Base-by-base conservation (phyloP, 2,797 vertebrate genomes). In the Lepus townsendii region DNA sequence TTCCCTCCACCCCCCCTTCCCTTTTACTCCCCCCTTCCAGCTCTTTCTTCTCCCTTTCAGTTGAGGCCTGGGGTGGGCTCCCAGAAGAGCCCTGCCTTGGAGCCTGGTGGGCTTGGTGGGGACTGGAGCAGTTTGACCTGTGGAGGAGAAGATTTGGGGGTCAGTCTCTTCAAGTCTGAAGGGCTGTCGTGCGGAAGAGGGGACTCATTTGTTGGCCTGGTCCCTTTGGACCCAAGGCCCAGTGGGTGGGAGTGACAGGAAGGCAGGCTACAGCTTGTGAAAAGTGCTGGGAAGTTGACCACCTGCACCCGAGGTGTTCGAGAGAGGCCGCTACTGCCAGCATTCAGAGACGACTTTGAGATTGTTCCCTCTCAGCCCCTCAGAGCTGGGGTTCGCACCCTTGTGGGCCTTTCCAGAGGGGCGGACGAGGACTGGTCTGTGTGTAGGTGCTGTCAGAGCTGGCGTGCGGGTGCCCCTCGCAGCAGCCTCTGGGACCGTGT, bases 21-120 rank as follows among this genome's bases (percentile, higher is more conserved):
- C 92, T 96, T 96, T 94, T 96, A 96, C 96, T 72, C 95, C 97
- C 95, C 69, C 96, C 86, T 62, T 97, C 97, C 97, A 97, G 97
- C 97, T 95, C 97, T 98, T 98, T 98, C 97, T 98, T 97, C 97
- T 96, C 91, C 93, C 83, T 97, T 98, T 98, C 98, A 98, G 95
- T 96, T 94, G 27, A 95, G 96, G 96, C 97, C 96, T 98, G 96
- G 97, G 97, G 96, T 97, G 96, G 97, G 96, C 96, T 97, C 97
- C 90, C 57, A 71, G 90, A 83, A 83, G 93, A 96, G 91, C 69
- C 52, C 26, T 86, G 75, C 68, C 83, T 52, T 91, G 57, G 68
- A 96, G 92, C 75, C 50, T 87, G 30, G 47, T 93, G 16, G 88
- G 86, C 93, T 80, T 65, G n/a, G 14, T 95, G 72, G 79, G 79